Conservation (phyloP, 92 coral and sea anemone genomes). For the Zoanthus solanderi region DNA sequence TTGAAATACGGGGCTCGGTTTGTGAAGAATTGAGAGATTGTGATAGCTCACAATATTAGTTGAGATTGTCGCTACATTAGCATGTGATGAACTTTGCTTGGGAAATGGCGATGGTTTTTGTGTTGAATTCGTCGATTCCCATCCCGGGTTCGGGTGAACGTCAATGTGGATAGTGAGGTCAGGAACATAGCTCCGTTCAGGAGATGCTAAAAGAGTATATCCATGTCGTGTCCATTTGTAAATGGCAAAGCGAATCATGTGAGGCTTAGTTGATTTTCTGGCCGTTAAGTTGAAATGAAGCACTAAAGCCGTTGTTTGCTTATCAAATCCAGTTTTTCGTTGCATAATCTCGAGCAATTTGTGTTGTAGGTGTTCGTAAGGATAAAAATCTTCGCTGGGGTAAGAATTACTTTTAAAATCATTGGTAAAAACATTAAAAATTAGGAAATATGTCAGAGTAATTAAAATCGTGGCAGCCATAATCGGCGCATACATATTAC, state of each 20-base stretch:
- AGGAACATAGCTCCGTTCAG: conserved; percentile 15
- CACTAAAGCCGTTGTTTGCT: conserved; percentile 18
- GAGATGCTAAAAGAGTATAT: conserved; percentile 23
- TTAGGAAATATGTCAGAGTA: conserved; percentile 6
- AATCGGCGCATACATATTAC: not conserved
- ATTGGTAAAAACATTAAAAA: conserved; percentile 2
- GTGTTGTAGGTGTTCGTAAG: conserved; percentile 12
- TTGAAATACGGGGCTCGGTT: conserved; percentile 1
- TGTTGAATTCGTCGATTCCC: conserved; percentile 4
- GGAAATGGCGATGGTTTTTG: conserved; percentile 38
- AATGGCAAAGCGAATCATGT: conserved; percentile 1
- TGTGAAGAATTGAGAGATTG: conserved; percentile 10
- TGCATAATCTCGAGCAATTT: conserved; percentile 4
- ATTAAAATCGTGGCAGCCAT: conserved; percentile 19
- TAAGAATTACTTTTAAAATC: conserved; percentile 9
- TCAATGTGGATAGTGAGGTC: conserved; percentile 18
- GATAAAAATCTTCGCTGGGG: conserved; percentile 20
- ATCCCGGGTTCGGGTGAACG: conserved; percentile 35
- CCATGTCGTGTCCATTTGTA: conserved; percentile 2
- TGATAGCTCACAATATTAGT: not conserved
- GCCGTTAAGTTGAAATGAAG: conserved; percentile 13
- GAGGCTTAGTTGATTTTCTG: conserved; percentile 12
- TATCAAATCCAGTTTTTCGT: conserved; percentile 7
- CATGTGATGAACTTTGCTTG: conserved; percentile 18
- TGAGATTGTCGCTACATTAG: conserved; percentile 19